phyloP scores from a whole-genome alignment of 2,797 vertebrate species.

The Tragelaphus eurycerus region DNA sequence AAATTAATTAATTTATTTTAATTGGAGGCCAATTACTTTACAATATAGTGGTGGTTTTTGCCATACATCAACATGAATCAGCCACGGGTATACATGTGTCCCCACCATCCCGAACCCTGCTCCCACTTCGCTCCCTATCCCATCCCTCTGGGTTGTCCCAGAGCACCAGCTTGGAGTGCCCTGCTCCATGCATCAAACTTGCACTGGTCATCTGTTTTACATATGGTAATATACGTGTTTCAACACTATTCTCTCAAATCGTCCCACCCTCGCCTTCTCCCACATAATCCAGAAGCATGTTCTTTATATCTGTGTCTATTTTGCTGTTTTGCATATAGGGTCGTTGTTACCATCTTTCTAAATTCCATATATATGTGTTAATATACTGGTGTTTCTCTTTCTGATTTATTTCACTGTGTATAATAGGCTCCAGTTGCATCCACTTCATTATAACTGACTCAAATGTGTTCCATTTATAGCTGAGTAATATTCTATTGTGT shows the following conservation, averaged over 20 bases:
- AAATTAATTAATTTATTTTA: neutral
- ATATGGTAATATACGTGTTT: neutral
- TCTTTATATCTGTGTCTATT: neutral
- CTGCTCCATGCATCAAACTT: neutral
- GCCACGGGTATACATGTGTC: neutral
- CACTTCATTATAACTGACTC: neutral
- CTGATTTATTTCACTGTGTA: neutral
- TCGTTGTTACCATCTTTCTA: neutral
- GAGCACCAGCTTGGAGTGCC: neutral
- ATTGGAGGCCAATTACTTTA: neutral
- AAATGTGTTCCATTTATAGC: neutral
- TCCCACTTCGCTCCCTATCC: neutral
- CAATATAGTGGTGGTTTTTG: neutral
- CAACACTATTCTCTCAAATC: neutral
- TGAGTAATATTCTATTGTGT: neutral
- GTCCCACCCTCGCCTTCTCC: neutral
- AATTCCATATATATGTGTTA: neutral
- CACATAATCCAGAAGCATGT: neutral
- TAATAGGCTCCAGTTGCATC: neutral
- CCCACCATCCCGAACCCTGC: fast-evolving
- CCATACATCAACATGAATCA: neutral
- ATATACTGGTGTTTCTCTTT: neutral
- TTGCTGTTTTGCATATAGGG: neutral
- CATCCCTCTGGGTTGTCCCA: neutral
- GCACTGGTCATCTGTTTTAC: neutral